Percentiles rank a stretch among this genome's conserved stretches.
Evolutionary conservation across 2,888 invertebrate species (phyloP).

Genomic region (Mechanitis messenoides): DNA sequence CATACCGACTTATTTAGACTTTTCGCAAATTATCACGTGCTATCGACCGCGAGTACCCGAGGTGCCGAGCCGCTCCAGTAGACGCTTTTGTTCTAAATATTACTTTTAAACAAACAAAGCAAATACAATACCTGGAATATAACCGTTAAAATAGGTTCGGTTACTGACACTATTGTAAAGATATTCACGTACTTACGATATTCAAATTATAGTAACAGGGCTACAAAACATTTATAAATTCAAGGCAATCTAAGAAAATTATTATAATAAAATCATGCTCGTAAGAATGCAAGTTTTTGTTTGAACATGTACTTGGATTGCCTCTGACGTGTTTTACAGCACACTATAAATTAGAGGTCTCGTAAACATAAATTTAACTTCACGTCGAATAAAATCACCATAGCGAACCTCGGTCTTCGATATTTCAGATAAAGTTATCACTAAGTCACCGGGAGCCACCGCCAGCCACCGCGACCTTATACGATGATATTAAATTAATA

Average conservation of each 20-base stretch:
- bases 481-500: too few species aligned
- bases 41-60: slow-evolving; percentile 36
- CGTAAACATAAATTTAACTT: slow-evolving; percentile 69
- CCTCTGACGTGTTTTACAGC: slow-evolving; percentile 65
- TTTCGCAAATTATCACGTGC: slow-evolving; percentile 61
- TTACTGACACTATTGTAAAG: slow-evolving; percentile 22
- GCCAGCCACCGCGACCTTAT: too few species aligned
- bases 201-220: neutral
- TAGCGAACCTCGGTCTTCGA: slow-evolving; percentile 51
- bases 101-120: slow-evolving; percentile 18
- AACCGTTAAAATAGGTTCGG: slow-evolving; percentile 28
- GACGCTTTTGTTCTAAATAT: slow-evolving; percentile 18
- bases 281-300: neutral
- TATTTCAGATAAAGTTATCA: slow-evolving; percentile 53
- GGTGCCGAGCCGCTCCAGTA: slow-evolving; percentile 15
- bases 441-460: slow-evolving; percentile 20
- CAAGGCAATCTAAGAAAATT: too few species aligned
- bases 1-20: slow-evolving; percentile 46
- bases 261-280: neutral
- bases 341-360: slow-evolving; percentile 63
- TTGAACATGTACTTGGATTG: slow-evolving; percentile 36
- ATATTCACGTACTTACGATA: slow-evolving; percentile 14
- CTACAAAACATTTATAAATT: too few species aligned
- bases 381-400: slow-evolving; percentile 68
- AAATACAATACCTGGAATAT: slow-evolving; percentile 24